Conservation (phyloP, 2,113 vertebrate species). For the Oxygymnocypris stewartii region DNA sequence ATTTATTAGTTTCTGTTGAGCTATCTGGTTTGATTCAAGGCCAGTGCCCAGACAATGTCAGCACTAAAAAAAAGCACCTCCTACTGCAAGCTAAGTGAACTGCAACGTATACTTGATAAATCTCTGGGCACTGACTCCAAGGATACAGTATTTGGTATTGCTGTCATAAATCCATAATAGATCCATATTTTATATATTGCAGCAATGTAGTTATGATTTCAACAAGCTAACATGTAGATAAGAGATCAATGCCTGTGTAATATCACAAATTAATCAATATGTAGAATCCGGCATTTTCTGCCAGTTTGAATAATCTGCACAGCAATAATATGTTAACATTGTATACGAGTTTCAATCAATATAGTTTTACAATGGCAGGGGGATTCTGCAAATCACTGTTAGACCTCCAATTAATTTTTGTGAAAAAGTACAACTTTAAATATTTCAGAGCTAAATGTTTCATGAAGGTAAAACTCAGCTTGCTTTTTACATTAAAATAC, state of each 20-base stretch:
- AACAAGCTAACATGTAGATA: background rate
- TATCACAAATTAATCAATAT: background rate
- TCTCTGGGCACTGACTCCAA: background rate
- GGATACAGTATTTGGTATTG: background rate
- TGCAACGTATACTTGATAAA: background rate
- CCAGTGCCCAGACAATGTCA: slow-evolving; percentile 2
- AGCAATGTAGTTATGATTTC: background rate
- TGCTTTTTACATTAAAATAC: background rate
- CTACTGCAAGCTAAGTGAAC: slow-evolving; percentile 35
- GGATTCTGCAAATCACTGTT: background rate
- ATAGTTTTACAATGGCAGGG: background rate
- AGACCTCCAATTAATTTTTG: background rate
- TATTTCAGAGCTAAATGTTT: background rate
- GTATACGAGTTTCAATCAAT: background rate
- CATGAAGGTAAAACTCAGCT: background rate
- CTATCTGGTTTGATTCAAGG: slow-evolving; percentile 23
- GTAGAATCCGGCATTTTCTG: background rate
- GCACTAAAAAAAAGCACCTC: slow-evolving; percentile 16
- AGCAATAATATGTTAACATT: background rate
- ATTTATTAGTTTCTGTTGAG: slow-evolving; percentile 27
- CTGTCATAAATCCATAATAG: background rate
- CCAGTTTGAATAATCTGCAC: background rate
- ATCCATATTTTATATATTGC: background rate
- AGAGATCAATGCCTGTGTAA: background rate
- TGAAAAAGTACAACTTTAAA: background rate